These are phyloP conservation scores for Ectropis grisescens DNA, from an alignment of 1,140 invertebrate species.

Conservation along the genomic window DNA sequence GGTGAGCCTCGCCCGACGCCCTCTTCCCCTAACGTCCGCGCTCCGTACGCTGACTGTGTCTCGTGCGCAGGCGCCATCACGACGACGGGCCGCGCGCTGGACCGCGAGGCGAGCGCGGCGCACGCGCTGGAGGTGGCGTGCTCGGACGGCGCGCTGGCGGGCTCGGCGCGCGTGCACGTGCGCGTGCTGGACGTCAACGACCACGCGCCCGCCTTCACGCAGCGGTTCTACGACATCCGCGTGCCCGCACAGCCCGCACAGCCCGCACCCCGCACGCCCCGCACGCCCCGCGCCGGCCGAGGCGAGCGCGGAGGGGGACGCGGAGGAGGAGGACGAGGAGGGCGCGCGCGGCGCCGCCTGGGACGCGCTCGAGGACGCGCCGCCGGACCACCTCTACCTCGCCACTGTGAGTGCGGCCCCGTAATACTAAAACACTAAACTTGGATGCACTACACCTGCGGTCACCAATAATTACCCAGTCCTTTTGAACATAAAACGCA, in stretches of 20 bases:
- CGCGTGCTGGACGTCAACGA: slow-evolving; percentile 89
- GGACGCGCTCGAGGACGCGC: slow-evolving; percentile 30
- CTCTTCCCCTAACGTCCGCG: neutral
- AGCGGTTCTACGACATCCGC: slow-evolving; percentile 84
- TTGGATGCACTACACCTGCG: too few species aligned
- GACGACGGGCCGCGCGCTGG: slow-evolving; percentile 85
- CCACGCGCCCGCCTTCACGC: slow-evolving; percentile 84
- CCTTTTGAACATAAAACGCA: too few species aligned
- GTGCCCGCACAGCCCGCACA: slow-evolving; percentile 73
- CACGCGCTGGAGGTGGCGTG: slow-evolving; percentile 90
- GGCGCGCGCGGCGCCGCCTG: slow-evolving; percentile 26
- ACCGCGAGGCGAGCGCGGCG: slow-evolving; percentile 86
- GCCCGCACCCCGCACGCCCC: slow-evolving; percentile 6
- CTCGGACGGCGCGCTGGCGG: slow-evolving; percentile 86
- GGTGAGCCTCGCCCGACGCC: slow-evolving; percentile 75
- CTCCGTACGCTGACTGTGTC: neutral
- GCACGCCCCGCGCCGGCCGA: neutral
- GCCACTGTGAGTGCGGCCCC: slow-evolving; percentile 30
- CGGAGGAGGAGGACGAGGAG: slow-evolving; percentile 39
- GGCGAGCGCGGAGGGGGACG: slow-evolving; percentile 29
- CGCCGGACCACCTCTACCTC: slow-evolving; percentile 21
- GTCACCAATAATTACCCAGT: too few species aligned
- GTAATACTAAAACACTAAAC: too few species aligned
- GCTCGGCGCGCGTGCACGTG: slow-evolving; percentile 87
- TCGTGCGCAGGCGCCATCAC: slow-evolving; percentile 78